A percentile compares a stretch with the other conserved stretches of the same genome.
phyloP scores from a whole-genome alignment of 2,888 invertebrate species.

The Drosophila algonquin region DNA sequence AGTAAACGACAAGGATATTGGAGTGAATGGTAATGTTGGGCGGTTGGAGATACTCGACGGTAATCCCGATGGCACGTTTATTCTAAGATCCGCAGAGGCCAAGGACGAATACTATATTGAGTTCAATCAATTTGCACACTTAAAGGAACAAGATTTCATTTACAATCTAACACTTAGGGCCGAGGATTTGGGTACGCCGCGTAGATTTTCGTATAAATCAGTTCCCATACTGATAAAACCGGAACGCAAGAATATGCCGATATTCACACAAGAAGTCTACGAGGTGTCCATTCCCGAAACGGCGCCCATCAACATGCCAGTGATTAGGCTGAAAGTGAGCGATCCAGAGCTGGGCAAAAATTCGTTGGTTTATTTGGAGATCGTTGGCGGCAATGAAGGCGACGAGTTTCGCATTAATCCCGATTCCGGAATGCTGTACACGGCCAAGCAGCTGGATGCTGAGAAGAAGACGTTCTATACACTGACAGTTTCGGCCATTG shows the following conservation, averaged over 20 bases:
- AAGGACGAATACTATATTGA: slow-evolving; percentile 91
- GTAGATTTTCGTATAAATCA: slow-evolving; percentile 90
- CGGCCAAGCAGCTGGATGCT: slow-evolving; percentile 92
- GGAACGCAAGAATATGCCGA: slow-evolving; percentile 93
- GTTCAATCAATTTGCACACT: slow-evolving; percentile 83
- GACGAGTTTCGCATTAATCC: slow-evolving; percentile 94
- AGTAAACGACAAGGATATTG: slow-evolving; percentile 92
- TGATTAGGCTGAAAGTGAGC: slow-evolving; percentile 93
- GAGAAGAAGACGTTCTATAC: slow-evolving; percentile 93
- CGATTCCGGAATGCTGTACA: slow-evolving; percentile 94
- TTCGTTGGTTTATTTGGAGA: slow-evolving; percentile 93
- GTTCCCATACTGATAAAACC: slow-evolving; percentile 93
- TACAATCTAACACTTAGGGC: slow-evolving; percentile 95
- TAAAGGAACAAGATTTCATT: slow-evolving; percentile 88
- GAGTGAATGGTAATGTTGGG: slow-evolving; percentile 93
- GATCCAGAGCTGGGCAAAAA: slow-evolving; percentile 93
- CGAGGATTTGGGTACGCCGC: slow-evolving; percentile 92
- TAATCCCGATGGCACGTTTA: slow-evolving; percentile 94
- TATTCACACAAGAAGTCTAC: slow-evolving; percentile 94
- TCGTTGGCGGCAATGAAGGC: slow-evolving; percentile 96
- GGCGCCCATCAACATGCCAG: slow-evolving; percentile 93
- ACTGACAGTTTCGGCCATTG: slow-evolving; percentile 94
- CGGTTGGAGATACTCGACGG: slow-evolving; percentile 93
- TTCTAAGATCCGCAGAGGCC: slow-evolving; percentile 87
- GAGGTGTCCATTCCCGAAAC: slow-evolving; percentile 94